Evolutionary conservation across 2,113 vertebrate genomes (phyloP).

Genomic region (Erythrocercus mccallii): DNA sequence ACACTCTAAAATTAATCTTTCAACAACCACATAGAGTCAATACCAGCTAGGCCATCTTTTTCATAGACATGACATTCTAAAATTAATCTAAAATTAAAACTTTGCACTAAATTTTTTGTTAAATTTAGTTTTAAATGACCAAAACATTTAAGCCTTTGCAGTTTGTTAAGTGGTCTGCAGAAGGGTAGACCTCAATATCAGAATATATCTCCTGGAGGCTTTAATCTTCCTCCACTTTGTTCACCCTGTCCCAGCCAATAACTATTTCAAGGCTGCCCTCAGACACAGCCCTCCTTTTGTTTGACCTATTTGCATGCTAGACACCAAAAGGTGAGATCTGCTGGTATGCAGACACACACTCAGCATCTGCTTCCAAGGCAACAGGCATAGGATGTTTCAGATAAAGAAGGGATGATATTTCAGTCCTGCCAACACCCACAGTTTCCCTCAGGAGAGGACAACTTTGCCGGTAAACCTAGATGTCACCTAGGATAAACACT

Average conservation of each 20-base stretch:
- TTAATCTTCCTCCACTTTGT: neutral
- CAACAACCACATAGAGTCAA: neutral
- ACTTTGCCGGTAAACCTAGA: neutral
- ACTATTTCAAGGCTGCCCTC: neutral
- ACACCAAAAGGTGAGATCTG: neutral
- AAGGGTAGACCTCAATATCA: neutral
- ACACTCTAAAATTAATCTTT: neutral
- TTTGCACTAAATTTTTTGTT: neutral
- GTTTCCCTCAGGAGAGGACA: neutral
- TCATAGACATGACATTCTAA: neutral
- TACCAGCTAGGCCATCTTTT: neutral
- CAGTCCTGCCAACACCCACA: neutral
- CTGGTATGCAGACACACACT: neutral
- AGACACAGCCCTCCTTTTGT: neutral
- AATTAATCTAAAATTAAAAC: neutral
- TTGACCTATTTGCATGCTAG: neutral
- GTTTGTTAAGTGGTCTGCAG: neutral
- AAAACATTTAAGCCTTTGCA: neutral
- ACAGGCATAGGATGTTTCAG: conserved; percentile 17
- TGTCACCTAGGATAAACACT: neutral
- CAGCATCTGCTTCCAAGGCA: conserved; percentile 40
- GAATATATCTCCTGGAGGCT: neutral
- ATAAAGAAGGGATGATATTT: neutral
- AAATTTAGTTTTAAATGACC: neutral
- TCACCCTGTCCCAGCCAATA: neutral